Evolutionary conservation across 1,140 invertebrate genomes (phyloP).

Genomic region (Halesus radiatus): DNA sequence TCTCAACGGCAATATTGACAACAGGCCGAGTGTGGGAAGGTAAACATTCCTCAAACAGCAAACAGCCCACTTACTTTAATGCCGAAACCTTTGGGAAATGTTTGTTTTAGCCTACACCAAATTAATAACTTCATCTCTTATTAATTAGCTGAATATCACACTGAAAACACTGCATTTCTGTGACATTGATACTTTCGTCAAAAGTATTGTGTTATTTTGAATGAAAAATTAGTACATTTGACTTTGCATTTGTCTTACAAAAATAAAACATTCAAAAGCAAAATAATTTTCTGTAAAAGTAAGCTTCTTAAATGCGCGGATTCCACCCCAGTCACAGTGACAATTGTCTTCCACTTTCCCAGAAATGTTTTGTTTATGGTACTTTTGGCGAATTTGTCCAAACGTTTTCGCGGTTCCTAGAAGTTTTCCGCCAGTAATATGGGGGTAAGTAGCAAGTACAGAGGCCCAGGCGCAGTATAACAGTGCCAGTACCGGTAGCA

Average conservation of each 20-base stretch:
- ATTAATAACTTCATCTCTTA: background rate
- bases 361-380: conserved; percentile 11
- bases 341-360: background rate
- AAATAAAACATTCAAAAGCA: no score
- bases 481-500: background rate
- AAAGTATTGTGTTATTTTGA: background rate
- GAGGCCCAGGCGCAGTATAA: background rate
- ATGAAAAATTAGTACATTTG: no score
- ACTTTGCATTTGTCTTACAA: no score
- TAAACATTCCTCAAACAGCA: conserved; percentile 41
- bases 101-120: background rate
- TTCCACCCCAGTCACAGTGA: background rate
- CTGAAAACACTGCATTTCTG: background rate
- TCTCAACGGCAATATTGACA: conserved; percentile 53
- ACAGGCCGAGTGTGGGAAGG: conserved; percentile 42
- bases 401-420: conserved; percentile 8
- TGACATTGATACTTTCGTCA: background rate
- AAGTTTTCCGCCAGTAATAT: conserved; percentile 27
- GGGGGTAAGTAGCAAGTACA: background rate
- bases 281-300: no score
- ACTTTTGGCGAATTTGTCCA: background rate
- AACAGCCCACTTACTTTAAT: conserved; percentile 16
- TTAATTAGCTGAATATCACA: background rate
- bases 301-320: background rate
- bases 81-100: conserved; percentile 13